Conservation (phyloP, 2,113 vertebrate species). For the Alouatta palliata region DNA sequence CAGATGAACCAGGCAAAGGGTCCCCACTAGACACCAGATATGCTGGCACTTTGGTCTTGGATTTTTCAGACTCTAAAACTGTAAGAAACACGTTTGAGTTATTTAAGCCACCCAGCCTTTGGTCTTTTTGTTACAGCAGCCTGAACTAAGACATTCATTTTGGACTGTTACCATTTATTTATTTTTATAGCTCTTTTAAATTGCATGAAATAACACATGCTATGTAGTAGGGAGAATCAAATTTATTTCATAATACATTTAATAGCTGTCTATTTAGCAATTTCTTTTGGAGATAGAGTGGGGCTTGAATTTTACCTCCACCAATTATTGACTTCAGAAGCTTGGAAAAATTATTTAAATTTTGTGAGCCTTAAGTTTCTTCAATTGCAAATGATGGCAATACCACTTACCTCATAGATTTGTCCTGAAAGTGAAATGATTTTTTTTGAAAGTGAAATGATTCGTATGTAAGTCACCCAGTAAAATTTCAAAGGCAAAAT, state of each 20-base stretch:
- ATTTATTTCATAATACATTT: not conserved
- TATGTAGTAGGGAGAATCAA: not conserved
- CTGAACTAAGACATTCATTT: not conserved
- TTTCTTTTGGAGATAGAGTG: not conserved
- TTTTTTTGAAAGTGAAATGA: not conserved
- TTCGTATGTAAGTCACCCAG: not conserved
- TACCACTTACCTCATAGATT: not conserved
- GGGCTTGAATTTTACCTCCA: not conserved
- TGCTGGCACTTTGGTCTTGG: not conserved
- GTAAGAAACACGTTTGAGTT: not conserved
- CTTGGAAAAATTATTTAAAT: not conserved
- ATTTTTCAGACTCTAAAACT: not conserved
- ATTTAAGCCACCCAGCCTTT: not conserved
- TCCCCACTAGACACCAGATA: not conserved
- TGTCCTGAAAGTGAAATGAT: not conserved
- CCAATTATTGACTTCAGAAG: not conserved
- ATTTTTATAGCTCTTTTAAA: not conserved
- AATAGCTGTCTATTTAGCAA: not conserved
- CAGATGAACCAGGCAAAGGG: not conserved
- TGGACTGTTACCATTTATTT: not conserved
- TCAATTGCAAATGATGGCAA: not conserved
- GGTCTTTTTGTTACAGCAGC: not conserved
- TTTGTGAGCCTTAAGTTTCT: not conserved
- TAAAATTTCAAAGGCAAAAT: not conserved
- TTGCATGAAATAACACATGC: not conserved